Conservation (phyloP, 2,888 invertebrate species). For the Disparrhopalites patrizii region DNA sequence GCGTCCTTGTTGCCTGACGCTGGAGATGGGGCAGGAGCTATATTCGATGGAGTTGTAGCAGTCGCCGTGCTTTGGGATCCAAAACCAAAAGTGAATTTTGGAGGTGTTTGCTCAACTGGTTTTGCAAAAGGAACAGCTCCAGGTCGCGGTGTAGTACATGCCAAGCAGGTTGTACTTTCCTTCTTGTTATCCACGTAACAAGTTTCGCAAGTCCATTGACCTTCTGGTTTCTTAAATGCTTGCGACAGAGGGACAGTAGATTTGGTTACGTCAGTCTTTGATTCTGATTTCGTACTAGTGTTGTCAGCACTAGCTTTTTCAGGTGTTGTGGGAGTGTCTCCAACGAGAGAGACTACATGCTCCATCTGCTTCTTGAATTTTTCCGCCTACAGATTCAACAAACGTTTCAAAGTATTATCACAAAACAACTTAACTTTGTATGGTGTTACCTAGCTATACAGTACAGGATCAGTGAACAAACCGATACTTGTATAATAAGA, state of each 20-base stretch:
- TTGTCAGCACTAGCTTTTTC: conserved; percentile 1
- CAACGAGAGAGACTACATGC: conserved; percentile 9
- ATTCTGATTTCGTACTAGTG: background rate
- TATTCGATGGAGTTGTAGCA: background rate
- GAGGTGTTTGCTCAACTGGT: background rate
- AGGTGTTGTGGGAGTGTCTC: conserved; percentile 6
- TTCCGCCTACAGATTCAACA: conserved; percentile 14
- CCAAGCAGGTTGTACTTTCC: conserved; percentile 55
- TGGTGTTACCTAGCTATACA: too few species aligned
- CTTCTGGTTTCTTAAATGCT: conserved; percentile 52
- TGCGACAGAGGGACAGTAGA: conserved; percentile 21
- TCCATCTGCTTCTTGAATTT: conserved; percentile 25
- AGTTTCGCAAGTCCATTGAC: conserved; percentile 60
- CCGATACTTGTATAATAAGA: too few species aligned
- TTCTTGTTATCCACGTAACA: conserved; percentile 59
- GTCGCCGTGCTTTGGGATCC: conserved; percentile 2
- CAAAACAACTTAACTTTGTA: background rate
- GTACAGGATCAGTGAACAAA: too few species aligned
- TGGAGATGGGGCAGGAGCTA: background rate
- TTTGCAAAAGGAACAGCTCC: conserved; percentile 47
- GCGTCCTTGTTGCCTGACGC: background rate
- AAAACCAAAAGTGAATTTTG: conserved; percentile 28
- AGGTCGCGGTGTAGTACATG: conserved; percentile 57
- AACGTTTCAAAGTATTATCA: too few species aligned
- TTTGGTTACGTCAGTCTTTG: conserved; percentile 7